Evolutionary conservation across 1,140 invertebrate species (phyloP).

Genomic region (Pseudomyrmex gracilis): DNA sequence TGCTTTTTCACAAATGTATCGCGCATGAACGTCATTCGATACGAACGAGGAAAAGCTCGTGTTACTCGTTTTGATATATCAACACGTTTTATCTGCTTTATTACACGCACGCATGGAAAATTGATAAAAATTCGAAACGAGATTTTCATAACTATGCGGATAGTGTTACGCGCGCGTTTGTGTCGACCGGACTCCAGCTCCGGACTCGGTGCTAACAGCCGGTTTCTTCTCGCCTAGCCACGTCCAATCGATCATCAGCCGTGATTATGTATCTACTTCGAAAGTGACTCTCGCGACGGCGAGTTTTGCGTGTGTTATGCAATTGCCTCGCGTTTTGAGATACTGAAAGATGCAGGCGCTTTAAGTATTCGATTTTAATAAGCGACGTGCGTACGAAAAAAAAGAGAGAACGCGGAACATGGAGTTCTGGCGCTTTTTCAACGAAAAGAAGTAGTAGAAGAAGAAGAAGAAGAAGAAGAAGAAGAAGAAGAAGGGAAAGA

Average conservation of each 20-base stretch:
- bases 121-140: background rate
- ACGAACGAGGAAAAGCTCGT: background rate
- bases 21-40: background rate
- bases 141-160: background rate
- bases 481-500: background rate
- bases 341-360: constrained; percentile 26
- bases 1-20: too few species aligned
- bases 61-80: background rate
- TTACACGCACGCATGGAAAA: background rate
- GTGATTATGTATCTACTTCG: background rate
- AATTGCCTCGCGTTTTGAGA: constrained; percentile 16
- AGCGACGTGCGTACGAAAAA: background rate
- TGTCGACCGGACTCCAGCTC: background rate
- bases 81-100: background rate
- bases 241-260: constrained; percentile 25
- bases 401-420: constrained; percentile 8
- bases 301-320: constrained; percentile 8
- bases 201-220: constrained; percentile 1
- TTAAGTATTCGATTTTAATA: constrained; percentile 6
- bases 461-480: constrained; percentile 10
- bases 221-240: constrained; percentile 24
- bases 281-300: constrained; percentile 8
- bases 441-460: constrained; percentile 16
- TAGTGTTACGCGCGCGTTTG: background rate
- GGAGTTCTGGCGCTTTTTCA: constrained; percentile 54